Percentiles rank a stretch among this genome's conserved stretches.
Conservation (phyloP, 1,140 invertebrate genomes). For the Conopomorpha cramerella region DNA sequence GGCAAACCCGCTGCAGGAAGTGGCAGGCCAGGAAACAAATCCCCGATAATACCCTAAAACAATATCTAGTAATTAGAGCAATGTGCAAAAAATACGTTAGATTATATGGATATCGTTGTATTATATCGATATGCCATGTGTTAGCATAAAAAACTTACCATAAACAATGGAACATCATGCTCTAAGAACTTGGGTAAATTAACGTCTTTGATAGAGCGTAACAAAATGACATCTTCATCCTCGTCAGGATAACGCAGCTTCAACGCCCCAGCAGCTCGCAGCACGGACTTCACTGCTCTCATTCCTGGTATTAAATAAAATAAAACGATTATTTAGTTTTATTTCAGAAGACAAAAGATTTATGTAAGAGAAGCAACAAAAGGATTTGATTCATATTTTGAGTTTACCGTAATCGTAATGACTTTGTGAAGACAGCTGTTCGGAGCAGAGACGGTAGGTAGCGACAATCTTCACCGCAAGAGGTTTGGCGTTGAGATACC, state of each 20-base stretch:
- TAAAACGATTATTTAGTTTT: too few relatives aligned
- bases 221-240: constrained; percentile 78
- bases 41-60: constrained; percentile 84
- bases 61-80: too few relatives aligned
- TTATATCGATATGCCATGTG: too few relatives aligned
- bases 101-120: too few relatives aligned
- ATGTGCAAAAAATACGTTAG: too few relatives aligned
- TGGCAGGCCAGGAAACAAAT: constrained; percentile 88
- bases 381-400: background rate
- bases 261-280: constrained; percentile 86
- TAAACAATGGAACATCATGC: constrained; percentile 85
- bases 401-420: constrained; percentile 92
- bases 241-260: constrained; percentile 88
- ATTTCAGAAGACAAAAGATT: constrained; percentile 4
- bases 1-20: constrained; percentile 68
- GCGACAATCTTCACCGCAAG: constrained; percentile 94
- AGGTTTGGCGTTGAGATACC: constrained; percentile 88
- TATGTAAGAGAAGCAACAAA: too few relatives aligned
- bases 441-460: constrained; percentile 90
- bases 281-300: constrained; percentile 87
- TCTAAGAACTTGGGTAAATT: constrained; percentile 93
- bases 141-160: constrained; percentile 61
- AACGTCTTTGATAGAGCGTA: constrained; percentile 91
- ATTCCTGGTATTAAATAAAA: too few relatives aligned
- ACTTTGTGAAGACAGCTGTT: constrained; percentile 91